A percentile compares a stretch with the other conserved stretches of the same genome.
Evolutionary conservation across 2,797 vertebrate genomes (phyloP).

Genomic region (Halcyon badia): DNA sequence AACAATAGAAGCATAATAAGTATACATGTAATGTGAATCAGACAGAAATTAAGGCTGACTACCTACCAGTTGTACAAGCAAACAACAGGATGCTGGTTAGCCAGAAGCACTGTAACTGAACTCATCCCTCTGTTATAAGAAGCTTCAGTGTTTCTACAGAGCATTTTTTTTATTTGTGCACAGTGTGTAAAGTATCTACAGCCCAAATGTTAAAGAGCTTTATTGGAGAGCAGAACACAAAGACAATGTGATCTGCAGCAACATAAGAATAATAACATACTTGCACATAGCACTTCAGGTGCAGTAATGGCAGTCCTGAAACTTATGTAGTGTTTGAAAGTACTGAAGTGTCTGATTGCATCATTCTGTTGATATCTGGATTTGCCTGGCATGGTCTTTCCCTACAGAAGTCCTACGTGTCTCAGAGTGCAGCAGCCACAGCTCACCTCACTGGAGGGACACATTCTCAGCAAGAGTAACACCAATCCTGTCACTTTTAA

Average conservation of each 20-base stretch:
- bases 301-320: background rate
- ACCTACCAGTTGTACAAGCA: background rate
- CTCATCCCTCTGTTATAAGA: background rate
- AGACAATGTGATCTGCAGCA: background rate
- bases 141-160: background rate
- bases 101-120: background rate
- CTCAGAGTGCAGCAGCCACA: background rate
- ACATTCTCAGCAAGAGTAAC: background rate
- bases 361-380: background rate
- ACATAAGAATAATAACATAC: background rate
- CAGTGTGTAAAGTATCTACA: background rate
- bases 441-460: background rate
- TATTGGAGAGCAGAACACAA: background rate
- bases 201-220: background rate
- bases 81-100: background rate
- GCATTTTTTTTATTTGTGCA: background rate
- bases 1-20: slow-evolving; percentile 13
- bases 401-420: background rate
- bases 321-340: background rate
- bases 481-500: background rate
- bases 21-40: background rate
- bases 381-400: background rate
- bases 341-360: background rate
- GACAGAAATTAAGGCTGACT: background rate
- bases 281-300: background rate